Percentiles rank a stretch among this genome's conserved stretches.
phyloP scores from a whole-genome alignment of 2,113 vertebrate species.

The Rhinolophus sinicus region DNA sequence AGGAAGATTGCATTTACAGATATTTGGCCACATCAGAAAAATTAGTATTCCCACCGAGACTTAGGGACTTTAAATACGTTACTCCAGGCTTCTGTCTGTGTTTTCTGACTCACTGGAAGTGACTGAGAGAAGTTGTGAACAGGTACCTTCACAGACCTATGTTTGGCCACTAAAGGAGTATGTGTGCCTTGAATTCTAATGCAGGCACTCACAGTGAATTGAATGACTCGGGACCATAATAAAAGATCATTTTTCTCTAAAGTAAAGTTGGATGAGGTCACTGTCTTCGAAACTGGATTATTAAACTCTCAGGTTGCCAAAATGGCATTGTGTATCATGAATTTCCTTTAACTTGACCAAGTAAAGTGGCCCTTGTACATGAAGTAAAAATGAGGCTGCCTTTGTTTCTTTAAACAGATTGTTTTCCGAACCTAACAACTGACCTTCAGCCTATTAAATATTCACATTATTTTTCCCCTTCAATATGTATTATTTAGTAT shows the following conservation, averaged over 20 bases:
- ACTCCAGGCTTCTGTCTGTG: background rate
- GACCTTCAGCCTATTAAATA: slow-evolving; percentile 77
- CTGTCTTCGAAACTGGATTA: background rate
- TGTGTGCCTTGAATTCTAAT: background rate
- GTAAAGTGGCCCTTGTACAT: background rate
- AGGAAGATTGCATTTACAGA: background rate
- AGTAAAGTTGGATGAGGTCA: background rate
- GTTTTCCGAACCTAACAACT: slow-evolving; percentile 70
- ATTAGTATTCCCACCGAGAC: background rate
- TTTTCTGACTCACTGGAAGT: background rate
- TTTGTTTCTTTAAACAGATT: slow-evolving; percentile 66
- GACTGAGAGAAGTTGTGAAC: background rate
- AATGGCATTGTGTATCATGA: background rate
- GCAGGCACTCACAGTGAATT: background rate
- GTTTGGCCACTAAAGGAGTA: background rate
- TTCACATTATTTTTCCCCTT: slow-evolving; percentile 63
- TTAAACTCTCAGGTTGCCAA: background rate
- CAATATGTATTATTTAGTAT: slow-evolving; percentile 76
- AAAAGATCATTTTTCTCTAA: background rate
- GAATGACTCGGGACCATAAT: background rate
- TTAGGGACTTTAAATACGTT: background rate
- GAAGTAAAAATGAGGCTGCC: background rate
- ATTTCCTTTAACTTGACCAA: slow-evolving; percentile 24
- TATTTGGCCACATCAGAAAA: background rate
- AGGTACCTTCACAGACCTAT: too few relatives aligned